Evolutionary conservation across 2,888 invertebrate species (phyloP), one percentile per base, ranked within the genome.

Genomic region (Mythimna ferrago): DNA sequence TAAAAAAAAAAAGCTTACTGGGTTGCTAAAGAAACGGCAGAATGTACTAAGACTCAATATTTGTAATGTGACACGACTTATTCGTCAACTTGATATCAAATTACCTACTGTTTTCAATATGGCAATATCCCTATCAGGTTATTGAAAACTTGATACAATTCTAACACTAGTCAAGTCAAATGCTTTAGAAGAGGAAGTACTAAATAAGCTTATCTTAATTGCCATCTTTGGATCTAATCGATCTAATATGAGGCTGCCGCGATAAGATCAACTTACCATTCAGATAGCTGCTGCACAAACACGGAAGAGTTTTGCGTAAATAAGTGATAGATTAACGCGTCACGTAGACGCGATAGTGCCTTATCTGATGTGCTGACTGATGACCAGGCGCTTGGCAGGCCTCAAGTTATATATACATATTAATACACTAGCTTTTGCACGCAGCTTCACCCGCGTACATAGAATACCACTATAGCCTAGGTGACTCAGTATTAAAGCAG

Each of bases 181-280:
- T 68, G n/a, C 35, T 48, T 64, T 19, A 63, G 38, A 60, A 63
- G 66, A 75, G 76, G 79, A 76, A 80, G 81, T 71, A 66, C 26
- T 65, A 58, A 48, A 71, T 16, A 72, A 65, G 70, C n/a, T 44
- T 81, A 81, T 73, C 81, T 66, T 73, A 77, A 81, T 77, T 65
- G 58, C 61, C 35, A 81, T 81, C 81, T 70, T 26, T 3, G 41
- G 74, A 73, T 73, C 56, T 81, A 61, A 78, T 60, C 44, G 60
- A 77, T 81, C 65, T 71, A 54, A 78, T 78, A 68, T 56, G 62
- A 71, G 56, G 60, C 66, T 26, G 35, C 9, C 32, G 58, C n/a
- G 81, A 73, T 81, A 78, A 54, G 44, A 66, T 74, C 78, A 54
- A 61, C 58, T 78, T 68, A 57, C 81, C 65, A 71, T 54, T 53